Percentiles rank a stretch among this genome's conserved stretches.
phyloP scores from a whole-genome alignment of 1,140 invertebrate genomes.

The Magallana angulata region DNA sequence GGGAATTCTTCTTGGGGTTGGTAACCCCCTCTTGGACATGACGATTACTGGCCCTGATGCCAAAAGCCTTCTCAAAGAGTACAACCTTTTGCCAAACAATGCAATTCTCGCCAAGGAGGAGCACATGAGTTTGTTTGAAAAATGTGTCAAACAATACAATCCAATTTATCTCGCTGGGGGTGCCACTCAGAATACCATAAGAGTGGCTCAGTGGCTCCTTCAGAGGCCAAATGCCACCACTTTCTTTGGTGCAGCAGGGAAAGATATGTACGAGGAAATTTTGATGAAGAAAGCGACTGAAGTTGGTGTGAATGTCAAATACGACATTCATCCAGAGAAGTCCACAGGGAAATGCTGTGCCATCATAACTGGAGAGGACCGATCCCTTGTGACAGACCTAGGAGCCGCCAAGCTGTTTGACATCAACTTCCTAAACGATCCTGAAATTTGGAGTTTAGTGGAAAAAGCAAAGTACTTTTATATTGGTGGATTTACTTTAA shows the following conservation, averaged over 20 bases:
- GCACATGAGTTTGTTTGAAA: slow-evolving; percentile 82
- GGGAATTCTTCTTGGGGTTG: slow-evolving; percentile 91
- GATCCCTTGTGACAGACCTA: slow-evolving; percentile 96
- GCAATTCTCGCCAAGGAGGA: slow-evolving; percentile 95
- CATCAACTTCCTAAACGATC: slow-evolving; percentile 88
- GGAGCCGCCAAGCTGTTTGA: slow-evolving; percentile 96
- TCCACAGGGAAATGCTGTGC: slow-evolving; percentile 89
- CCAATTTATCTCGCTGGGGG: slow-evolving; percentile 97
- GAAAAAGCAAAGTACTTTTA: slow-evolving; percentile 92
- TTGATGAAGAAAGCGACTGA: slow-evolving; percentile 89
- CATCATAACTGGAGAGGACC: slow-evolving; percentile 85
- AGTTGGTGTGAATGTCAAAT: slow-evolving; percentile 93
- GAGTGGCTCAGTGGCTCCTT: slow-evolving; percentile 96
- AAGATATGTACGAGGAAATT: slow-evolving; percentile 93
- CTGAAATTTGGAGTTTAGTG: slow-evolving; percentile 88
- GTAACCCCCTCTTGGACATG: slow-evolving; percentile 98
- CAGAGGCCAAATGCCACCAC: slow-evolving; percentile 87
- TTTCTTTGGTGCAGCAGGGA: slow-evolving; percentile 97
- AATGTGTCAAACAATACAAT: slow-evolving; percentile 79
- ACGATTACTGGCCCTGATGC: slow-evolving; percentile 88
- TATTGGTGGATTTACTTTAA: slow-evolving; percentile 96
- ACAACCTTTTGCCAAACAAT: slow-evolving; percentile 92
- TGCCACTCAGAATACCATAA: slow-evolving; percentile 95
- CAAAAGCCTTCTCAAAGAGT: slow-evolving; percentile 88
- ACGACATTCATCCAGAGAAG: slow-evolving; percentile 83